Conservation (phyloP, 2,888 invertebrate genomes). For the Apodemia hepburni region DNA sequence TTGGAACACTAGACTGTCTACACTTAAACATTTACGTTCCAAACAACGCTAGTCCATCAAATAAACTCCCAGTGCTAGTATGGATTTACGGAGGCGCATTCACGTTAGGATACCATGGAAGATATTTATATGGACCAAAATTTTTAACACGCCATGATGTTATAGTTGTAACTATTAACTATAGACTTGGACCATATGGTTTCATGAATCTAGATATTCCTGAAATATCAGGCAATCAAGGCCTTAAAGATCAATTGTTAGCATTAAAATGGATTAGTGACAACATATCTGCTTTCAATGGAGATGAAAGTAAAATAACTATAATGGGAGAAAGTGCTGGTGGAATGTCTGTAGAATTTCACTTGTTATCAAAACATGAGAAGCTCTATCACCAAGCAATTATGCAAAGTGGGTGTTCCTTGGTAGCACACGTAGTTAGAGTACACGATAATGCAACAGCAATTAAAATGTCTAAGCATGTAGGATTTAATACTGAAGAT, state of each 20-base stretch:
- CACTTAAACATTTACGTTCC: constrained; percentile 52
- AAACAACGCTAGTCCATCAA: constrained; percentile 38
- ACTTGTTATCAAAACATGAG: constrained; percentile 42
- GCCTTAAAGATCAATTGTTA: no score
- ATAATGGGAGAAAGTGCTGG: constrained; percentile 55
- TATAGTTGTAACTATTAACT: constrained; percentile 52
- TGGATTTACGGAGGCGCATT: constrained; percentile 52
- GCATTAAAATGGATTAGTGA: no score
- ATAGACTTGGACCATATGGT: constrained; percentile 51
- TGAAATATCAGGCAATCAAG: no score
- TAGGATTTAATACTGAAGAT: constrained; percentile 41
- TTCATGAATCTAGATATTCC: no score
- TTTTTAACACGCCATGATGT: constrained; percentile 48
- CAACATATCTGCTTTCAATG: constrained; percentile 53
- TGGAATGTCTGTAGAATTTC: constrained; percentile 43
- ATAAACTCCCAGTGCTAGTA: constrained; percentile 46
- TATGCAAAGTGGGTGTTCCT: constrained; percentile 45
- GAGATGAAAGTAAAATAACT: constrained; percentile 47
- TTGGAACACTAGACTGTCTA: constrained; percentile 47
- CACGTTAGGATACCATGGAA: constrained; percentile 38
- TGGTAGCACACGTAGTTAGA: no score
- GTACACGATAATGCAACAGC: no score
- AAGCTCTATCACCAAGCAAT: constrained; percentile 48
- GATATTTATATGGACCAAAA: constrained; percentile 42
- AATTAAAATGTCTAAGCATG: constrained; percentile 39